phyloP scores from a whole-genome alignment of 2,113 vertebrate species.

The Vireo altiloquus region DNA sequence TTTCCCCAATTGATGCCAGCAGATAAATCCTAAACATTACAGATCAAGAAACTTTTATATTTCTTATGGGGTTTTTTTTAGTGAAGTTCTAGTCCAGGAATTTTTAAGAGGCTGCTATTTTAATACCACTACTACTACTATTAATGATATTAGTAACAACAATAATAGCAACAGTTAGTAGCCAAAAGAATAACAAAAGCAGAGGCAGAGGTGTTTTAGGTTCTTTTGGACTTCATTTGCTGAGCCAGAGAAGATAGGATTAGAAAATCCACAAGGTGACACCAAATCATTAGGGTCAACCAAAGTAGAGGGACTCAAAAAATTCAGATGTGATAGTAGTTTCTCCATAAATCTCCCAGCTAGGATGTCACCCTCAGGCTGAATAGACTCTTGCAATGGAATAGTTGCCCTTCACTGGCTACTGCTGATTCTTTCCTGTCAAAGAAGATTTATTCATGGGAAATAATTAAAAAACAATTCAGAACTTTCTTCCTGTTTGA shows the following conservation, averaged over 20 bases:
- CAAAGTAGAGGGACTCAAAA: background rate
- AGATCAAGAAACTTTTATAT: background rate
- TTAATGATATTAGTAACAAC: background rate
- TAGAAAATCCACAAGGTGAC: constrained; percentile 13
- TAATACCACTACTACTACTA: background rate
- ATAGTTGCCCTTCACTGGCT: constrained; percentile 7
- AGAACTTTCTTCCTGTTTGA: constrained; percentile 18
- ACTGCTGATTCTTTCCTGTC: constrained; percentile 16
- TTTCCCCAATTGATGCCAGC: background rate
- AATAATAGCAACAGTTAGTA: background rate
- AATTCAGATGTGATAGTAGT: background rate
- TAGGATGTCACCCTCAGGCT: background rate
- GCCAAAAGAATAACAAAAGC: background rate
- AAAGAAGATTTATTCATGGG: constrained; percentile 40
- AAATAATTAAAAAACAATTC: constrained; percentile 52
- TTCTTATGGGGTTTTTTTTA: background rate
- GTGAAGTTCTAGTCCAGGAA: background rate
- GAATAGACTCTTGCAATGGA: background rate
- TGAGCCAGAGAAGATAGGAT: background rate
- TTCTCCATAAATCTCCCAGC: background rate
- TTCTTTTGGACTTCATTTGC: background rate
- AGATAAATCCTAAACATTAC: background rate
- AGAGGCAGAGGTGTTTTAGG: background rate
- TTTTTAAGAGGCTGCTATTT: background rate
- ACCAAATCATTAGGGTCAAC: constrained; percentile 11